Percentiles rank a stretch among this genome's conserved stretches.
These are phyloP conservation scores for Phasia obesa DNA, from an alignment of 2,888 invertebrate species.

Conservation along the genomic window DNA sequence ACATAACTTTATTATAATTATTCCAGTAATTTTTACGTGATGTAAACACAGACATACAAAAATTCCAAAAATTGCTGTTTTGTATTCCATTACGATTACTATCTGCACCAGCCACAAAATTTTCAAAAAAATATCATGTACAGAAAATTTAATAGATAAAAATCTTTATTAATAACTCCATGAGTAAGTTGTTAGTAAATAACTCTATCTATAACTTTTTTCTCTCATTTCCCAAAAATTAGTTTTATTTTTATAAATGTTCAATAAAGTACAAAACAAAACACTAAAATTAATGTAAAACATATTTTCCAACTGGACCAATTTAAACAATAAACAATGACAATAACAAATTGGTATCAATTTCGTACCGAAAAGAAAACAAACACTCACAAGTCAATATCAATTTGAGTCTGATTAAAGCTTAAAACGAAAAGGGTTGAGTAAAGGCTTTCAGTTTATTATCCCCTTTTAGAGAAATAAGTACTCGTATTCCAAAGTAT, in stretches of 20 bases:
- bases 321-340: conserved; percentile 56
- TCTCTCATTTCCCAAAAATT: no score
- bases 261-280: conserved; percentile 4
- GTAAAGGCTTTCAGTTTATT: conserved; percentile 33
- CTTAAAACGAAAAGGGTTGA: conserved; percentile 36
- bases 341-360: conserved; percentile 68
- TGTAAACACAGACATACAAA: no score
- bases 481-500: neutral
- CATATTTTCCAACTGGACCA: conserved; percentile 36
- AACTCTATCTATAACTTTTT: no score
- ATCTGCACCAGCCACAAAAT: no score
- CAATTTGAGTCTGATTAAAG: conserved; percentile 35
- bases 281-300: neutral
- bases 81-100: no score
- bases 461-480: neutral
- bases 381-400: conserved; percentile 63
- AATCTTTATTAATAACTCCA: no score
- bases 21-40: no score
- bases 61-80: no score
- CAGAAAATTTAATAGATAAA: no score
- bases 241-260: neutral
- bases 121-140: no score
- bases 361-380: conserved; percentile 46
- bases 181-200: no score
- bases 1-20: no score